Evolutionary conservation across 2,888 invertebrate genomes (phyloP).

Genomic region (Lasioglossum morio): DNA sequence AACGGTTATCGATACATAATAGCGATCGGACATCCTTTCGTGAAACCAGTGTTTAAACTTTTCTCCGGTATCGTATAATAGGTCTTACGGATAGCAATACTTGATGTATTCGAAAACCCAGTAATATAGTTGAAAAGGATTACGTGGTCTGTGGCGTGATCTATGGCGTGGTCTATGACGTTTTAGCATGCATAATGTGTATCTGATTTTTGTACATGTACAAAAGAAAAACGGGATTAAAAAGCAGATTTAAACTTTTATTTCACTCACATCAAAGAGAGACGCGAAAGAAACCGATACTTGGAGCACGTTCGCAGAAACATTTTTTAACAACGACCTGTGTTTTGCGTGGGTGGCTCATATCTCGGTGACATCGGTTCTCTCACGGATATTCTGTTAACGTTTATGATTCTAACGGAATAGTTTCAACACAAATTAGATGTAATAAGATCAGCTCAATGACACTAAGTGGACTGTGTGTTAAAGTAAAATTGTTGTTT

Average conservation of each 20-base stretch:
- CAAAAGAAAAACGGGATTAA: not conserved
- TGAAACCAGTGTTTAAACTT: slow-evolving; percentile 23
- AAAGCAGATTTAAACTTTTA: slow-evolving; percentile 69
- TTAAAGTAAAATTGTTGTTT: slow-evolving; percentile 76
- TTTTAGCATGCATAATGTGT: slow-evolving; percentile 42
- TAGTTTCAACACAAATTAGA: slow-evolving; percentile 75
- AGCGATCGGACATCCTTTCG: slow-evolving; percentile 20
- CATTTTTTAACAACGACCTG: slow-evolving; percentile 65
- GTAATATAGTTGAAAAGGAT: slow-evolving; percentile 39
- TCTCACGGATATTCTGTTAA: slow-evolving; percentile 73
- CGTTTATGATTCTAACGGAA: slow-evolving; percentile 72
- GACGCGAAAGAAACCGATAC: slow-evolving; percentile 43
- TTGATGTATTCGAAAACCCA: slow-evolving; percentile 45
- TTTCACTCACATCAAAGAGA: slow-evolving; percentile 47
- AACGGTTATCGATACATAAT: slow-evolving; percentile 14
- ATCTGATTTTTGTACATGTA: slow-evolving; percentile 48
- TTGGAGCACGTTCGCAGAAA: slow-evolving; percentile 63
- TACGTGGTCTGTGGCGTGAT: not conserved
- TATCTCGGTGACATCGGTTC: slow-evolving; percentile 68
- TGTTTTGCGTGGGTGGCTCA: slow-evolving; percentile 50
- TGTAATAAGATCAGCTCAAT: slow-evolving; percentile 82
- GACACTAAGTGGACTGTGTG: slow-evolving; percentile 80
- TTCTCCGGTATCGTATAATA: slow-evolving; percentile 46
- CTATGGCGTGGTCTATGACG: not conserved
- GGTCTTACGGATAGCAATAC: slow-evolving; percentile 54